phyloP scores from a whole-genome alignment of 2,797 vertebrate species.

The Stomatorhinus walkeri region DNA sequence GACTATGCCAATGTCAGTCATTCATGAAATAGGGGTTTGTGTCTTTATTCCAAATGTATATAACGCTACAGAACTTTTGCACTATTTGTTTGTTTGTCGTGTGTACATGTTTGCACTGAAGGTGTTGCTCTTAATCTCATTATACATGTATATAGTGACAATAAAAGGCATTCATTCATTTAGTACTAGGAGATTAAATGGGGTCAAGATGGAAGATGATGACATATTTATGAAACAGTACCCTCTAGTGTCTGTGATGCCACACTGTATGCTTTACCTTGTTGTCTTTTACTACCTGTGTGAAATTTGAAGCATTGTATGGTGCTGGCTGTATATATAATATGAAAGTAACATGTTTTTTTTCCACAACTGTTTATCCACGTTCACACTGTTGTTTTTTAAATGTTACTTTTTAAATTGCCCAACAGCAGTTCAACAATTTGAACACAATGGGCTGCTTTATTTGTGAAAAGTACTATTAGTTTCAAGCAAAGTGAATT shows the following conservation, averaged over 20 bases:
- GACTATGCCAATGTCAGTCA: neutral
- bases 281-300: neutral
- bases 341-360: neutral
- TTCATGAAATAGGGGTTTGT: neutral
- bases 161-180: too few relatives aligned
- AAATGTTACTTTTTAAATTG: neutral
- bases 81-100: too few relatives aligned
- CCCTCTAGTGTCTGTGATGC: neutral
- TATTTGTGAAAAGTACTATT: neutral
- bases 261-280: neutral
- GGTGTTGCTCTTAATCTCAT: too few relatives aligned
- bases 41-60: too few relatives aligned
- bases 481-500: neutral
- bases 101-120: too few relatives aligned
- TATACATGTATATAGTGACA: too few relatives aligned
- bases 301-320: neutral
- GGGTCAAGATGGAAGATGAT: neutral
- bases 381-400: neutral
- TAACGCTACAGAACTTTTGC: too few relatives aligned
- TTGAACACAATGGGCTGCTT: neutral
- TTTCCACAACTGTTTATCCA: neutral
- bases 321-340: neutral
- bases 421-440: neutral
- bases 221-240: neutral
- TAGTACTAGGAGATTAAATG: neutral